A percentile compares a stretch with the other conserved stretches of the same genome.
Conservation (phyloP, 2,888 invertebrate genomes). For the Andrena praecox region DNA sequence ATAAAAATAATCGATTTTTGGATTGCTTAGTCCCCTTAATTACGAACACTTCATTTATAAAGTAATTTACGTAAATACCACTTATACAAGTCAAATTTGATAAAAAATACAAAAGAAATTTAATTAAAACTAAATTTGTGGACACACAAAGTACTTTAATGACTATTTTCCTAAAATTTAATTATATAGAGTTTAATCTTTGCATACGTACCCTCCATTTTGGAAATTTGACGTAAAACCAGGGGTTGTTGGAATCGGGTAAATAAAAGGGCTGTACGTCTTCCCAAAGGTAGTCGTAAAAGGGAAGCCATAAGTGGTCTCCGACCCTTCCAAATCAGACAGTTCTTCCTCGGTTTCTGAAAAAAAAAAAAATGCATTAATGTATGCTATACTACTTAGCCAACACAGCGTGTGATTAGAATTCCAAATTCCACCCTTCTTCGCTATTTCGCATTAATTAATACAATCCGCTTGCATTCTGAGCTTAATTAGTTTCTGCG, state of each 20-base stretch:
- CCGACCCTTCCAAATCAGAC: conserved; percentile 46
- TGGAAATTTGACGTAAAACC: neutral
- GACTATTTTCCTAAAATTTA: no score
- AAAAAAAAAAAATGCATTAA: neutral
- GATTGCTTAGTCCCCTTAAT: neutral
- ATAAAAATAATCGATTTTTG: no score
- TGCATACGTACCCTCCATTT: conserved; percentile 1
- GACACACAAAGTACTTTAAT: no score
- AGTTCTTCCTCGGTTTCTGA: conserved; percentile 13
- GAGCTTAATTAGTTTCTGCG: neutral
- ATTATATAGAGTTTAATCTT: neutral
- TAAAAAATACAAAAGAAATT: no score
- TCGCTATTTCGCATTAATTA: neutral
- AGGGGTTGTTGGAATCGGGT: neutral
- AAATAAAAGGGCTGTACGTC: neutral
- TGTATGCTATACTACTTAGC: neutral
- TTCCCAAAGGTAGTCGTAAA: neutral
- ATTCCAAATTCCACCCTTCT: neutral
- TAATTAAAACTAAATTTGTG: no score
- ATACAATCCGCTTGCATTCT: neutral
- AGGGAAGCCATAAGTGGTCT: conserved; percentile 22
- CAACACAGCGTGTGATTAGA: neutral
- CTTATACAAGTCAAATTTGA: no score
- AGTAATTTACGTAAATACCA: no score
- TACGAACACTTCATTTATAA: neutral